phyloP scores from a whole-genome alignment of 2,113 vertebrate genomes.

The Burhinus oedicnemus region DNA sequence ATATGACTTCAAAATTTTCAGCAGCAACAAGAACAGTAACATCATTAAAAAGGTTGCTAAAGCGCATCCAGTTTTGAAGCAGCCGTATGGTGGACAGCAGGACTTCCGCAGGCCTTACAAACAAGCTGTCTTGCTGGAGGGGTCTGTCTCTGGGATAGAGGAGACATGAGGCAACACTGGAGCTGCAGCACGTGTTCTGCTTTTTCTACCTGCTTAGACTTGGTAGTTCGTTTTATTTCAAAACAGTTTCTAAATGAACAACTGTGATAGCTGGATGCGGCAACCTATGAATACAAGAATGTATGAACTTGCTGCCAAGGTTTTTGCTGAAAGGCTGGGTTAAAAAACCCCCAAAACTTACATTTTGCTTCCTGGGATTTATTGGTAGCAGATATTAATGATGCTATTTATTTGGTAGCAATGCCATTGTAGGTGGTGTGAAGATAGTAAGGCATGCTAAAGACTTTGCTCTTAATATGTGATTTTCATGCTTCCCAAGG shows the following conservation, averaged over 20 bases:
- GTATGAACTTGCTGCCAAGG: not conserved
- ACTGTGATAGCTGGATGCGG: not conserved
- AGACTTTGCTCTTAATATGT: not conserved
- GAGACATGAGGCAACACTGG: not conserved
- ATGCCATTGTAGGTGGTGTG: not conserved
- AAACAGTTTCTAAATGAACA: not conserved
- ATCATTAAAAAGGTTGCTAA: not conserved
- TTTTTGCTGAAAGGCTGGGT: not conserved
- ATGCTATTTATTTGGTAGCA: not conserved
- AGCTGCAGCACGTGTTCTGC: not conserved
- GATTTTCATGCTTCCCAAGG: not conserved
- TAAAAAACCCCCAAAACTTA: not conserved
- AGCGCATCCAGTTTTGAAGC: not conserved
- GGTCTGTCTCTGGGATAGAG: not conserved
- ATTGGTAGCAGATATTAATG: not conserved
- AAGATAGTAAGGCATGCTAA: not conserved
- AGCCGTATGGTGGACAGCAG: not conserved
- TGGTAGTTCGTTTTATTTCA: not conserved
- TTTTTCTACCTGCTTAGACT: not conserved
- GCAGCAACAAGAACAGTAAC: not conserved
- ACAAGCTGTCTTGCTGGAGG: not conserved
- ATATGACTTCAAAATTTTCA: not conserved
- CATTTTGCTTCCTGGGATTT: not conserved
- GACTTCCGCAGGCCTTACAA: not conserved
- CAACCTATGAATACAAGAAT: not conserved